Evolutionary conservation across 2,888 invertebrate genomes (phyloP).

Genomic region (Apamea crenata): DNA sequence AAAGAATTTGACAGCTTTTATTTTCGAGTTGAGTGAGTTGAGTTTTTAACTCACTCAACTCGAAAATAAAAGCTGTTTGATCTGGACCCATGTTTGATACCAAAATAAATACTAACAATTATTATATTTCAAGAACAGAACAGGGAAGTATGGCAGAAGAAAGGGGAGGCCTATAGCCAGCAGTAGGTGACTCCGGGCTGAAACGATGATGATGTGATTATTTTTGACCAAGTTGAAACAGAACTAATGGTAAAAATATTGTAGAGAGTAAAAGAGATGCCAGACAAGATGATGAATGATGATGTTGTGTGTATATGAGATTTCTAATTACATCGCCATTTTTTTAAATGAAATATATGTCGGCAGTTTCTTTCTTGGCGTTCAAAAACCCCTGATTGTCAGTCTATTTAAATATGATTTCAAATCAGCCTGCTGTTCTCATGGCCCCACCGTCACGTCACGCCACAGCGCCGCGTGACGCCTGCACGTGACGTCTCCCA

Average conservation of each 20-base stretch:
- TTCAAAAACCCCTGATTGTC: not conserved
- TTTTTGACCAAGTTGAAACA: no score
- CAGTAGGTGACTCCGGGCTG: no score
- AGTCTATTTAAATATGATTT: no score
- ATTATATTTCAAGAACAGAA: no score
- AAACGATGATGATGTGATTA: not conserved
- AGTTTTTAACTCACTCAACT: no score
- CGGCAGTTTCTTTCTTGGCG: not conserved
- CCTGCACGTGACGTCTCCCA: slow-evolving; percentile 58
- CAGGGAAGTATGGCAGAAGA: no score
- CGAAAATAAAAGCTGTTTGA: no score
- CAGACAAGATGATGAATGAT: no score
- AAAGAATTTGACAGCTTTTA: not conserved
- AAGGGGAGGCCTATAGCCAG: no score
- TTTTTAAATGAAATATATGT: no score
- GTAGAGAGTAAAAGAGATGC: not conserved
- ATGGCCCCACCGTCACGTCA: slow-evolving; percentile 27
- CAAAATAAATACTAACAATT: no score
- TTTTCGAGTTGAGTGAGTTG: not conserved
- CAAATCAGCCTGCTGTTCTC: not conserved
- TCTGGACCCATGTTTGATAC: no score
- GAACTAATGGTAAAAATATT: not conserved
- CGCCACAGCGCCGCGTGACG: slow-evolving; percentile 36
- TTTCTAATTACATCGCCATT: not conserved
- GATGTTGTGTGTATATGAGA: not conserved